Evolutionary conservation across 2,113 vertebrate species (phyloP), one percentile per base, ranked within the genome.

Genomic region (Glareola pratincola): DNA sequence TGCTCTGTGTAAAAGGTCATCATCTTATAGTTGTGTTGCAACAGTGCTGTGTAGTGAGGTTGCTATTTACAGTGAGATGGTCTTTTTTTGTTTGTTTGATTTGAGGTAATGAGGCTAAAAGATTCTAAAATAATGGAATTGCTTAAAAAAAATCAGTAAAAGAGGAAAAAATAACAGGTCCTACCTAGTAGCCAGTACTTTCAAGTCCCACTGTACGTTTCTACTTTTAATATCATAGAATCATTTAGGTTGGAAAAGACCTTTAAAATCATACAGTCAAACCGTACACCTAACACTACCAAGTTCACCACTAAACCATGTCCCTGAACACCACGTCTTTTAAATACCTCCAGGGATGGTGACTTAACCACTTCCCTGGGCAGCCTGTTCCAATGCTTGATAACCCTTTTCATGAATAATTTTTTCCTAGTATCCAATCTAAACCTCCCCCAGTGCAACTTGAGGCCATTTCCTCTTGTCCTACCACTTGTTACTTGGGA

Each of bases 331-430:
- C 39, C 16, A 27, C 26, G 1, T 72, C 32, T 91, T 85, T 50
- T 60, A 60, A 23, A 73, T n/a, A 27, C 36, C 14, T 77, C 15
- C 30, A 27, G n/a, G n/a, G 19, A 22, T 0, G 0, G 45, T 41
- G 64, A 81, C 19, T 72, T 39, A 48, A 19, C 16, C 27, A 11
- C n/a, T 56, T 91, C 20, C 37, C 32, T 77, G 64, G 18, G 15
- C 18, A 63, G 34, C 9, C 54, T 57, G 2, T 84, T 79, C 37
- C 21, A 36, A 4, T 10, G 10, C 41, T 62, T 73, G 17, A 68
- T 41, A 60, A 27, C 8, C 9, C 22, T 27, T 29, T 22, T 1
- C 0, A 14, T 36, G 41, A 41, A 26, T 15, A 77, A 32, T 8
- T 19, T 32, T 62, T 77, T 80, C 24, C 14, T 30, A 11, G 36